Percentiles rank a stretch among this genome's conserved stretches.
Conservation (phyloP, 2,888 invertebrate species). For the Hipparchia semele region DNA sequence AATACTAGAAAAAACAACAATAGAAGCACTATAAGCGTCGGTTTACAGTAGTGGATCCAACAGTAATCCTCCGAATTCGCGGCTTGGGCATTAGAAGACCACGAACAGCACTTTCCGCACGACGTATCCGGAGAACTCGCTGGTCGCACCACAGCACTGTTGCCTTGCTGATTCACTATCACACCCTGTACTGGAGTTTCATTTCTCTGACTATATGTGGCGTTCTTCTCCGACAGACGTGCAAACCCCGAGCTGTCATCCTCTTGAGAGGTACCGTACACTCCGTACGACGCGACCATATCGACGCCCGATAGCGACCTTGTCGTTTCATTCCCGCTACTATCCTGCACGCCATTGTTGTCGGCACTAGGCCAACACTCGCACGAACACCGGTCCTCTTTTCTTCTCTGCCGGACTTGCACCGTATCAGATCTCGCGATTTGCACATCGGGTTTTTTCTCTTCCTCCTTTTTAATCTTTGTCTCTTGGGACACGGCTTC, state of each 20-base stretch:
- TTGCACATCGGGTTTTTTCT: constrained; percentile 71
- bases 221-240: constrained; percentile 69
- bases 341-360: constrained; percentile 68
- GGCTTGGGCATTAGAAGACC: constrained; percentile 62
- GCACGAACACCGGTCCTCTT: constrained; percentile 79
- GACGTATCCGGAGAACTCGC: constrained; percentile 54
- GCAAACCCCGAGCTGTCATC: constrained; percentile 79
- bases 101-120: constrained; percentile 69
- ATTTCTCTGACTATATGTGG: constrained; percentile 68
- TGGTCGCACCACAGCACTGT: constrained; percentile 74
- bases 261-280: constrained; percentile 77
- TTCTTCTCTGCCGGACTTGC: constrained; percentile 69
- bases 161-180: constrained; percentile 79
- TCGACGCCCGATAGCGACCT: constrained; percentile 77
- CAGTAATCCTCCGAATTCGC: constrained; percentile 78
- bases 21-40: constrained; percentile 78
- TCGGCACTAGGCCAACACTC: constrained; percentile 81
- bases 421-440: constrained; percentile 66
- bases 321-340: constrained; percentile 66
- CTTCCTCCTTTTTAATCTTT: constrained; percentile 78
- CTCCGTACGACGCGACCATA: constrained; percentile 81
- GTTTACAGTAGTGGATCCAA: constrained; percentile 81
- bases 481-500: constrained; percentile 73
- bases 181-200: constrained; percentile 78
- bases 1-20: constrained; percentile 81